Evolutionary conservation across 2,888 invertebrate genomes (phyloP).

Genomic region (Dimorphilus gyrociliatus): DNA sequence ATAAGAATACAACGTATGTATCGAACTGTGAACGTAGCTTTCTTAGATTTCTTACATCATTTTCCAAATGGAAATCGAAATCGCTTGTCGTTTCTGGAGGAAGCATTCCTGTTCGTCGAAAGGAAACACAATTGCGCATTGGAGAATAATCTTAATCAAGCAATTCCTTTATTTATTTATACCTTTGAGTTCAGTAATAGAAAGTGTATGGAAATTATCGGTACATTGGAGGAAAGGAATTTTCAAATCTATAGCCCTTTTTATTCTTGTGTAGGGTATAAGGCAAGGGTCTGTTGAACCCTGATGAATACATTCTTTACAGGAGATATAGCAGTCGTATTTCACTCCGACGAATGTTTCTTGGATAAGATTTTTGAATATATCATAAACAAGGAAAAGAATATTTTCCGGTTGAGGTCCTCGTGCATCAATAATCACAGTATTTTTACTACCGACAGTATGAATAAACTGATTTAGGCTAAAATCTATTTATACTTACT

Average conservation of each 20-base stretch:
- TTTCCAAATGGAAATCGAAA: conserved; percentile 26
- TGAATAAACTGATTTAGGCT: no score
- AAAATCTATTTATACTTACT: no score
- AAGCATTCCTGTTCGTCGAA: conserved; percentile 6
- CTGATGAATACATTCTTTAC: conserved; percentile 29
- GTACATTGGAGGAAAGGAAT: conserved; percentile 31
- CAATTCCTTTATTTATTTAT: no score
- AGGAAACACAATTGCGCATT: no score
- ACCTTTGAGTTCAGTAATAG: conserved; percentile 24
- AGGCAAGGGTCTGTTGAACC: conserved; percentile 24
- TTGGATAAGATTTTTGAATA: conserved; percentile 29
- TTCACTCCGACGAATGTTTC: conserved; percentile 34
- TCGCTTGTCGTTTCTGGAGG: conserved; percentile 22
- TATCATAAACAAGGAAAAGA: conserved; percentile 33
- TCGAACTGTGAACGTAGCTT: conserved; percentile 17
- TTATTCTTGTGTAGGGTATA: conserved; percentile 24
- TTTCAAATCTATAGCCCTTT: conserved; percentile 22
- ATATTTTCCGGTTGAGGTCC: conserved; percentile 34
- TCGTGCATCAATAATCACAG: conserved; percentile 24
- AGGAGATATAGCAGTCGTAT: conserved; percentile 32
- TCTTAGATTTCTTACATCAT: conserved; percentile 20
- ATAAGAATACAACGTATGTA: no score
- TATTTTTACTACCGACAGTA: no score
- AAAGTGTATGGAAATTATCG: conserved; percentile 29
- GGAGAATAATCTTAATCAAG: no score